Evolutionary conservation across 1,140 invertebrate species (phyloP).

Genomic region (Brachionus calyciflorus): DNA sequence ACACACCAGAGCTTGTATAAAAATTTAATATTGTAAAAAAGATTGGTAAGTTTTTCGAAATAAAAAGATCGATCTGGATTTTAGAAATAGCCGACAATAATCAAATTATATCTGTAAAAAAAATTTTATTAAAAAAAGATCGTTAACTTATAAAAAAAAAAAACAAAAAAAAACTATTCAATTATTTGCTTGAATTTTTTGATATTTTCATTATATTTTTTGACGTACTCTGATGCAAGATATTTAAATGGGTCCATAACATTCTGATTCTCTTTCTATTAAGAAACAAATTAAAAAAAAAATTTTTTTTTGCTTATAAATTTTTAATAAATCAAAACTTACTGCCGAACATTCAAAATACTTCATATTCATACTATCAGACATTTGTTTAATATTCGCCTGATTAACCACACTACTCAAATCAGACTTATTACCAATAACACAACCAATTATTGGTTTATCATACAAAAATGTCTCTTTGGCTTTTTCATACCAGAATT

Average conservation of each 20-base stretch:
- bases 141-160: not conserved
- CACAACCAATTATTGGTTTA: constrained; percentile 4
- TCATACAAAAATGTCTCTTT: constrained; percentile 6
- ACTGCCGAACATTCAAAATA: constrained; percentile 46
- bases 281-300: constrained; percentile 9
- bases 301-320: not conserved
- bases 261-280: constrained; percentile 45
- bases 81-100: no score
- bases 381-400: constrained; percentile 1
- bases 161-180: not conserved
- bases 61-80: no score
- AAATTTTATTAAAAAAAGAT: not conserved
- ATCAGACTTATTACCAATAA: constrained; percentile 45
- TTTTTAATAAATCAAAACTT: not conserved
- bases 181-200: not conserved
- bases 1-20: no score
- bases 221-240: constrained; percentile 35
- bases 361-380: constrained; percentile 35
- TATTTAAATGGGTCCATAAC: constrained; percentile 32
- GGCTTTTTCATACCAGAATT: constrained; percentile 41
- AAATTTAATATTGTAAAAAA: no score
- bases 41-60: not conserved
- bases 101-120: no score
- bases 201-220: constrained; percentile 22
- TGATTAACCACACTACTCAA: not conserved